Evolutionary conservation across 2,888 invertebrate genomes (phyloP).

Genomic region (Operophtera brumata): DNA sequence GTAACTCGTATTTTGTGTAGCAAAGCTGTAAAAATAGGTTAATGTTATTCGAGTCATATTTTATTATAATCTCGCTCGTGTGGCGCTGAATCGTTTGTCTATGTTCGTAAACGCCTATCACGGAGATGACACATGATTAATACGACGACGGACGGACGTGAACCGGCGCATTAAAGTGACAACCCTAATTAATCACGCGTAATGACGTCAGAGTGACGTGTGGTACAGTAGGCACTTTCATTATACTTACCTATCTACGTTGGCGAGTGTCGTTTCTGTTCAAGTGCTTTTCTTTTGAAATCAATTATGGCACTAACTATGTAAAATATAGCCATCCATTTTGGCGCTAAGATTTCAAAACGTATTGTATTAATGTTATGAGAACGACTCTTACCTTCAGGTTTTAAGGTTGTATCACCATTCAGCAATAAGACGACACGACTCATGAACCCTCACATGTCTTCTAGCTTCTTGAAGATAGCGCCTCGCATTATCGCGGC

Average conservation of each 20-base stretch:
- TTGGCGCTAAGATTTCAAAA: too few relatives aligned
- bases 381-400: too few relatives aligned
- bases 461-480: too few relatives aligned
- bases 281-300: neutral
- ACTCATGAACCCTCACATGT: too few relatives aligned
- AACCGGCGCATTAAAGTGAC: slow-evolving; percentile 16
- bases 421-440: too few relatives aligned
- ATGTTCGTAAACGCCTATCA: slow-evolving; percentile 18
- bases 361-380: too few relatives aligned
- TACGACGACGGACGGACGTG: slow-evolving; percentile 5
- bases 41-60: neutral
- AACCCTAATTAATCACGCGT: slow-evolving; percentile 19
- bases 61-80: neutral
- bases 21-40: neutral
- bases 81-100: slow-evolving; percentile 7
- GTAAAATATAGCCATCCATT: too few relatives aligned
- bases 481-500: neutral
- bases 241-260: neutral
- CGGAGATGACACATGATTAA: slow-evolving; percentile 24
- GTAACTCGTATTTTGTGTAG: neutral
- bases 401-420: too few relatives aligned
- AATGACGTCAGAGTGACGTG: slow-evolving; percentile 9
- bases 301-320: too few relatives aligned
- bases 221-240: neutral
- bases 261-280: slow-evolving; percentile 5